A percentile compares a stretch with the other conserved stretches of the same genome.
Evolutionary conservation across 1,140 invertebrate genomes (phyloP).

Genomic region (Dinothrombium tinctorium): DNA sequence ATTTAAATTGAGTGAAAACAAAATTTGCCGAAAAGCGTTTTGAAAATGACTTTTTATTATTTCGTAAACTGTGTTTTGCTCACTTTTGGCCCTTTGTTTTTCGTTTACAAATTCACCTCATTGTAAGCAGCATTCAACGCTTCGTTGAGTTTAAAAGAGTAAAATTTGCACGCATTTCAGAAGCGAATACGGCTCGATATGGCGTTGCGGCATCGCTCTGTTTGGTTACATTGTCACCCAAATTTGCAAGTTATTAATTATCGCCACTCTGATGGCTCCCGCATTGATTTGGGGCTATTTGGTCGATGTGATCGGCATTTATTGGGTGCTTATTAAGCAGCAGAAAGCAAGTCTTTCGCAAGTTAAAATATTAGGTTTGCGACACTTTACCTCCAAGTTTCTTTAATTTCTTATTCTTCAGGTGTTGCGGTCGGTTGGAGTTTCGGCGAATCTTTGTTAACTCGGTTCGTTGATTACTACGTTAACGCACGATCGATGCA

Average conservation of each 20-base stretch:
- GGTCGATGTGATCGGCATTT: constrained; percentile 9
- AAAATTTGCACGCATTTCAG: background rate
- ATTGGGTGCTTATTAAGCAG: constrained; percentile 8
- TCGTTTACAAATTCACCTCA: constrained; percentile 10
- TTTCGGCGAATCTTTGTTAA: constrained; percentile 11
- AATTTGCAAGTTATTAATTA: constrained; percentile 8
- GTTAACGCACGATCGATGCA: constrained; percentile 10
- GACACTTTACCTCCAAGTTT: background rate
- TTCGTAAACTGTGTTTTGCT: constrained; percentile 11
- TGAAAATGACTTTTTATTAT: constrained; percentile 12
- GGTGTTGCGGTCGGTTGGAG: constrained; percentile 11
- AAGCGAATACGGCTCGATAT: constrained; percentile 10
- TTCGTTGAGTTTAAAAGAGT: background rate
- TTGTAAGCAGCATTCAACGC: constrained; percentile 6
- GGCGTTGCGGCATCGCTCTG: constrained; percentile 1
- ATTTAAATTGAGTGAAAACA: too few relatives aligned
- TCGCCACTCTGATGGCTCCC: constrained; percentile 5
- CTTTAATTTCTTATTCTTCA: background rate
- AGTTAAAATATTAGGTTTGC: constrained; percentile 11
- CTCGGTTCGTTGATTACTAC: constrained; percentile 10
- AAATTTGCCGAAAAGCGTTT: too few relatives aligned
- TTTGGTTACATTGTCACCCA: constrained; percentile 9
- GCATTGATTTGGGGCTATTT: constrained; percentile 2
- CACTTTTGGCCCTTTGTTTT: constrained; percentile 8
- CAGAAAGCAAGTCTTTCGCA: constrained; percentile 9